Percentiles rank a stretch among this genome's conserved stretches.
Evolutionary conservation across 2,888 invertebrate genomes (phyloP).

Genomic region (Esperia sulphurella): DNA sequence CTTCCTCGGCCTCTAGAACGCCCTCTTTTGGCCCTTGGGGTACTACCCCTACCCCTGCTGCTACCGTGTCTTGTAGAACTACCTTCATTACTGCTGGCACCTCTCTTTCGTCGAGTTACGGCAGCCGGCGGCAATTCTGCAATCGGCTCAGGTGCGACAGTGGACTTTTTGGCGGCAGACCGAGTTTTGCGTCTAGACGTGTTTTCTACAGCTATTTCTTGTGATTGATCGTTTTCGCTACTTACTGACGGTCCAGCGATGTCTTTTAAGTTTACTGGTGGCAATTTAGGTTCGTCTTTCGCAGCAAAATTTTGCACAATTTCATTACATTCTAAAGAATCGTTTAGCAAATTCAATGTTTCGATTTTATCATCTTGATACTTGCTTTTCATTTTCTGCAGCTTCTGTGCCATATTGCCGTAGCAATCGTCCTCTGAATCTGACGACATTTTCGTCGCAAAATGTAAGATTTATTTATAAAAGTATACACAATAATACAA

Average conservation of each 20-base stretch:
- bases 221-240: background rate
- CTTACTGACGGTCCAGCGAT: slow-evolving; percentile 2
- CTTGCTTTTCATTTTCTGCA: slow-evolving; percentile 43
- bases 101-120: background rate
- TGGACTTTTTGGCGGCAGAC: background rate
- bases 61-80: slow-evolving; percentile 13
- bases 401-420: slow-evolving; percentile 48
- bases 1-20: slow-evolving; percentile 14
- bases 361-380: slow-evolving; percentile 35
- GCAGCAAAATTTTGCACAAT: slow-evolving; percentile 12
- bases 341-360: slow-evolving; percentile 26
- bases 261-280: background rate
- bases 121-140: background rate
- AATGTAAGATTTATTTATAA: background rate
- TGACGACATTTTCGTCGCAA: slow-evolving; percentile 41
- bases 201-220: background rate
- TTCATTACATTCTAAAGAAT: slow-evolving; percentile 17
- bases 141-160: background rate
- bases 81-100: background rate
- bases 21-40: background rate
- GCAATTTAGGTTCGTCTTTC: background rate
- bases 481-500: background rate
- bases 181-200: background rate
- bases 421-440: slow-evolving; percentile 69
- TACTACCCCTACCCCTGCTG: slow-evolving; percentile 7